Evolutionary conservation across 2,888 invertebrate species (phyloP).

Genomic region (Odiellus spinosus): DNA sequence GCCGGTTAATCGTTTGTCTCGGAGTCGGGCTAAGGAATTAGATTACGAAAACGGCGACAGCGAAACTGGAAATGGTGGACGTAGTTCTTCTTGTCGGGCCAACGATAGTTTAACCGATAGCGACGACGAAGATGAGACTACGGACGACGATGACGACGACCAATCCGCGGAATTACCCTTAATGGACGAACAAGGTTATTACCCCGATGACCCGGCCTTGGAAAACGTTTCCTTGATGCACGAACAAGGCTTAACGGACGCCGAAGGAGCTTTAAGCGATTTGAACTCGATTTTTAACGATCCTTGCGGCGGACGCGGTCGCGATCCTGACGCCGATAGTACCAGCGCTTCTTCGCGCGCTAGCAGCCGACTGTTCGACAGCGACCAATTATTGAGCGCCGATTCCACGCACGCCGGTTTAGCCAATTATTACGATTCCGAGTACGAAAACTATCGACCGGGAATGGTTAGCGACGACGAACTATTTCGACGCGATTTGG

Average conservation of each 20-base stretch:
- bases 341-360: slow-evolving; percentile 68
- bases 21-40: slow-evolving; percentile 13
- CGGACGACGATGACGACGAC: slow-evolving; percentile 28
- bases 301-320: slow-evolving; percentile 21
- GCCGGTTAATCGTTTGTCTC: not conserved
- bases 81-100: not conserved
- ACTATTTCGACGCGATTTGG: slow-evolving; percentile 28
- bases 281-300: slow-evolving; percentile 41
- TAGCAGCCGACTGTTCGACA: slow-evolving; percentile 61
- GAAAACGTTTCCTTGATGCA: slow-evolving; percentile 71
- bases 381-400: slow-evolving; percentile 55
- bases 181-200: slow-evolving; percentile 54
- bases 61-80: not conserved
- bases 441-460: slow-evolving; percentile 47
- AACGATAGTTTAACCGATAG: slow-evolving; percentile 19
- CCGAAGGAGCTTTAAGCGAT: slow-evolving; percentile 71
- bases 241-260: slow-evolving; percentile 70
- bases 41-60: slow-evolving; percentile 27
- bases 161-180: slow-evolving; percentile 26
- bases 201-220: slow-evolving; percentile 70
- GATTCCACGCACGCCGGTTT: slow-evolving; percentile 41
- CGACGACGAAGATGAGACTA: slow-evolving; percentile 35
- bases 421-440: slow-evolving; percentile 64
- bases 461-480: slow-evolving; percentile 34
- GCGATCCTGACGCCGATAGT: slow-evolving; percentile 43